Conservation (phyloP, 2,797 vertebrate species). For the Rhincodon typus region DNA sequence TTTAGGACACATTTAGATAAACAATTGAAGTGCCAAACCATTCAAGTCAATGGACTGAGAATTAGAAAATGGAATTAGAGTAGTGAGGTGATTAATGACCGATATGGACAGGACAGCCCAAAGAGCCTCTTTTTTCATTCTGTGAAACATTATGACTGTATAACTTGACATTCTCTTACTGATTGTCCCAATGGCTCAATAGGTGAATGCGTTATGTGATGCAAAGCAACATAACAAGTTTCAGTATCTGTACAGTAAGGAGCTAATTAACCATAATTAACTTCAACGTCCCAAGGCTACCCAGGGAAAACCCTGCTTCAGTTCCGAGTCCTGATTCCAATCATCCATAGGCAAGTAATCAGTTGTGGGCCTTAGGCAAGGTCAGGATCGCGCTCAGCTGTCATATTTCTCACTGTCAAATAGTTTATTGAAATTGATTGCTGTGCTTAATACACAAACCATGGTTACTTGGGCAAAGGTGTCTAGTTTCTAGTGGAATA, state of each 20-base stretch:
- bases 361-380: neutral
- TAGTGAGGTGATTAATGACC: no score
- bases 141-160: no score
- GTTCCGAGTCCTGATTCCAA: neutral
- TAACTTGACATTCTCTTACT: neutral
- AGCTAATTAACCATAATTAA: neutral
- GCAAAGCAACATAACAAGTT: neutral
- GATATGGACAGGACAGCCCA: no score
- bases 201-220: neutral
- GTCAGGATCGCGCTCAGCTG: neutral
- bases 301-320: neutral
- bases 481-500: neutral
- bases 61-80: no score
- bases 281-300: neutral
- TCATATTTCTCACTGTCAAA: neutral
- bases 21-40: no score
- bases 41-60: no score
- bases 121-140: no score
- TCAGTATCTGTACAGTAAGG: neutral
- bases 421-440: neutral
- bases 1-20: no score
- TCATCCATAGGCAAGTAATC: neutral
- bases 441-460: neutral
- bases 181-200: neutral
- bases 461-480: neutral